These are phyloP conservation scores for Neria commutata DNA, from an alignment of 2,888 invertebrate genomes.

Conservation along the genomic window DNA sequence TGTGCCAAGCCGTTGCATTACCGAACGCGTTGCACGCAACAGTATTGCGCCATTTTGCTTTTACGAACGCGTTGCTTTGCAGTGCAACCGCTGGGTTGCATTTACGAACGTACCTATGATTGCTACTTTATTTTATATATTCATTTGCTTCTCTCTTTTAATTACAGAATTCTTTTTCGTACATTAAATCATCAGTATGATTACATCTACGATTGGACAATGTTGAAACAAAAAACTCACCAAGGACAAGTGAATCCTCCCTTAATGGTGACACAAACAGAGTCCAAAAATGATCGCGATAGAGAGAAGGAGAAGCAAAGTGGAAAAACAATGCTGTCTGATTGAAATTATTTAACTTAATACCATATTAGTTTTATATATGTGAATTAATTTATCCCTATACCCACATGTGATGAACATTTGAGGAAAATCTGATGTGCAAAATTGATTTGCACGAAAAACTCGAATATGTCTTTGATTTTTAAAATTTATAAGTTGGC, in stretches of 20 bases:
- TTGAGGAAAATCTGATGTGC: no score
- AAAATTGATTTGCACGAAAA: no score
- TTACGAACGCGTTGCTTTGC: no score
- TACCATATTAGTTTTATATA: background rate
- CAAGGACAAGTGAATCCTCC: slow-evolving; percentile 37
- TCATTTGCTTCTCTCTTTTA: background rate
- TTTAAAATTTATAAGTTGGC: no score
- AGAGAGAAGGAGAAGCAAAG: slow-evolving; percentile 37
- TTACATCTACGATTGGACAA: slow-evolving; percentile 98
- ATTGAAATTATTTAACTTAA: slow-evolving; percentile 14
- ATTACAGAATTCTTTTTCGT: slow-evolving; percentile 94
- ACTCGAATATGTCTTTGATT: no score
- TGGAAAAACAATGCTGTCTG: slow-evolving; percentile 35
- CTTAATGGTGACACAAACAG: slow-evolving; percentile 30
- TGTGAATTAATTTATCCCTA: background rate
- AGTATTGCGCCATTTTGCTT: no score
- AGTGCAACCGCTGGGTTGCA: no score
- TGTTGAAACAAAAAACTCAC: slow-evolving; percentile 82
- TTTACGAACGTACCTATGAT: no score
- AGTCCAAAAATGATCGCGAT: slow-evolving; percentile 34
- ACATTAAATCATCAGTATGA: slow-evolving; percentile 97
- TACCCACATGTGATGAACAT: no score
- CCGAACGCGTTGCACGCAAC: no score
- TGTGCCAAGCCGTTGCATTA: no score
- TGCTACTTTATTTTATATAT: background rate